Evolutionary conservation across 2,797 vertebrate genomes (phyloP), one percentile per base, ranked within the genome.

Genomic region (Neosilurus hyrtlii): DNA sequence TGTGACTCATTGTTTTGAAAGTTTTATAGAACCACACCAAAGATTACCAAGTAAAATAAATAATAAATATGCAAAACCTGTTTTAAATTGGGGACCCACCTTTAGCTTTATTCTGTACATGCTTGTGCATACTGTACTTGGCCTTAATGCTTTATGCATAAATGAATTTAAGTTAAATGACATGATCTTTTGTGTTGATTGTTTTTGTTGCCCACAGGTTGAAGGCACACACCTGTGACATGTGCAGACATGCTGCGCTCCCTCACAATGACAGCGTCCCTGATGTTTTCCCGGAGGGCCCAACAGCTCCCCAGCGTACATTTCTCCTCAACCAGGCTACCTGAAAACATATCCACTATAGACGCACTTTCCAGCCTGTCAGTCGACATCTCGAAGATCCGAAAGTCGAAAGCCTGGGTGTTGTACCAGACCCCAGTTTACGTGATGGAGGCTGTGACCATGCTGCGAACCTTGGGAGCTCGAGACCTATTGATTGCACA

Each of bases 361-460:
- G 92, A 95, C 80, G 92, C 88, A 63, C 94, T 99, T 56, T 91
- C 88, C 52, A 87, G 90, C 30, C 89, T 97, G 72, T 95, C 94
- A 3, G 95, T 98, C n/a, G 96, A 99, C 83, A 30, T 99, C 84
- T 93, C 91, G 9, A 98, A 96, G 86, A 92, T 99, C 49, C 94
- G 96, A 9, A 93, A 95, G 84, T 84, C 96, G 8, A 98, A 96
- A 70, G 91, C 93, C 80, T 99, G 97, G 97, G 95, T 98, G 16
- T 94, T 99, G 80, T 88, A 89, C 81, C 95, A 94, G 84, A 94
- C 91, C n/a, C 89, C 93, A 11, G 91, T 95, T 2, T 97, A 97
- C 0, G 92, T 95, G n/a, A 91, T 90, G 59, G 96, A 98, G 91
- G 93, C 94, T 1, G 95, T 94, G 35, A 59, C 54, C 22, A 88